Conservation (phyloP, 2,797 vertebrate genomes). For the Microctenopoma stevenorrisi region DNA sequence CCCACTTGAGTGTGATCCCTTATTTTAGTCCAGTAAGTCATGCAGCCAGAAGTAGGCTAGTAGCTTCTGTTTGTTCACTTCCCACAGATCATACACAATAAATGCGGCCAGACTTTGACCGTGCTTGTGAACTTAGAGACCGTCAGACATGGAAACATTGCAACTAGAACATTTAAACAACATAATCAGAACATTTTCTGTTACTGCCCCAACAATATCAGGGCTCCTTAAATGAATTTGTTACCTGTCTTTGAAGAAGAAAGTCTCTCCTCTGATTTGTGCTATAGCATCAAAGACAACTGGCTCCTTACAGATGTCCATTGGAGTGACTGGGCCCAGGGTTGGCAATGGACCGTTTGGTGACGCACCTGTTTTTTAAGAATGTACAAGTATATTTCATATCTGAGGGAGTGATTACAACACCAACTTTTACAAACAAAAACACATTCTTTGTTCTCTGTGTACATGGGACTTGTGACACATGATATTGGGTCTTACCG, state of each 20-base stretch:
- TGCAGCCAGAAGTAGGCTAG: constrained; percentile 12
- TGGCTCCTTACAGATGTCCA: constrained; percentile 91
- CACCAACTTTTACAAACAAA: not conserved
- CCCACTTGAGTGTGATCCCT: constrained; percentile 20
- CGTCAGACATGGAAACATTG: constrained; percentile 28
- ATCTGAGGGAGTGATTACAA: not conserved
- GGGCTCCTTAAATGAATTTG: not conserved
- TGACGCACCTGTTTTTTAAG: constrained; percentile 76
- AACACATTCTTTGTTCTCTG: not conserved
- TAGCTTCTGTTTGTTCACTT: constrained; percentile 23
- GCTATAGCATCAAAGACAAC: constrained; percentile 93
- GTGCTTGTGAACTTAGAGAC: not conserved
- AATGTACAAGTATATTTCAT: constrained; percentile 26
- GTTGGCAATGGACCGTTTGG: constrained; percentile 87
- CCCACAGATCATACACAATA: constrained; percentile 21
- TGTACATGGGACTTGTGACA: not conserved
- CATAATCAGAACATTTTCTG: not conserved
- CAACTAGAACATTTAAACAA: constrained; percentile 12
- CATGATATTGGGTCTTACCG: constrained; percentile 78
- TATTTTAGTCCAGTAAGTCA: constrained; percentile 17
- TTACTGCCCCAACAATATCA: not conserved
- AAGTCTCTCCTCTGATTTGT: constrained; percentile 95
- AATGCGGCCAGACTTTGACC: constrained; percentile 22
- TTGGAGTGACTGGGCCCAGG: constrained; percentile 92
- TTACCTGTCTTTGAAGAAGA: constrained; percentile 99